Conservation (phyloP, 2,113 vertebrate genomes). For the Trogon melanurus region DNA sequence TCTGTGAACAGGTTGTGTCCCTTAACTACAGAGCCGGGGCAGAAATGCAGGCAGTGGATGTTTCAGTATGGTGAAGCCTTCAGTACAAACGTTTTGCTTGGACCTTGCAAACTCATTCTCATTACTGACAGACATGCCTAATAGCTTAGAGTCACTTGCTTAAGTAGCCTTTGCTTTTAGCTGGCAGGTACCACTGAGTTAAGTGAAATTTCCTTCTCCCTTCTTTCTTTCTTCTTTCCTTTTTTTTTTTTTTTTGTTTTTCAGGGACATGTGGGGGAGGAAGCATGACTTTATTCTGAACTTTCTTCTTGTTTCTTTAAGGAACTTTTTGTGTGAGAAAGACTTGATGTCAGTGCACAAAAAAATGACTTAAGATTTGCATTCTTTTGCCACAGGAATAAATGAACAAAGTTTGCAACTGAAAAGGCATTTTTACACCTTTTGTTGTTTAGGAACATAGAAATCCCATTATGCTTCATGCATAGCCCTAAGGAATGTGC, state of each 20-base stretch:
- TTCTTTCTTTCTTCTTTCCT: rapidly evolving
- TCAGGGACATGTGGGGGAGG: background rate
- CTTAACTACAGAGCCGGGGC: background rate
- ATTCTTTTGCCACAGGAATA: conserved; percentile 77
- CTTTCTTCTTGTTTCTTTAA: conserved; percentile 66
- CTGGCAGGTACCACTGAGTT: conserved; percentile 33
- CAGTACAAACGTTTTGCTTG: background rate
- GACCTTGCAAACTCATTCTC: background rate
- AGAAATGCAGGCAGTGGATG: background rate
- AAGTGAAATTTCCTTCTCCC: conserved; percentile 42
- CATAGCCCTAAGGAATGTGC: conserved; percentile 78
- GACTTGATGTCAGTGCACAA: conserved; percentile 68
- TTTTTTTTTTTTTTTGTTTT: background rate
- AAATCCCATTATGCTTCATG: conserved; percentile 79
- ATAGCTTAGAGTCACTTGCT: conserved; percentile 10
- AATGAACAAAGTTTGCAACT: conserved; percentile 85
- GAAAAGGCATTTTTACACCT: conserved; percentile 80
- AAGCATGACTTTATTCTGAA: conserved; percentile 70
- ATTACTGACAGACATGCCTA: background rate
- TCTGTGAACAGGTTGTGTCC: background rate
- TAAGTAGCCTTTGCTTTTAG: conserved; percentile 38
- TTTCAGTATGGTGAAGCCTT: no score
- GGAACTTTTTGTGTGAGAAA: conserved; percentile 63
- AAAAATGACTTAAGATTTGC: conserved; percentile 78
- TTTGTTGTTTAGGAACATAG: conserved; percentile 80